Evolutionary conservation across 2,797 vertebrate genomes (phyloP), one percentile per base, ranked within the genome.

Genomic region (Spinibarbus caldwelli): DNA sequence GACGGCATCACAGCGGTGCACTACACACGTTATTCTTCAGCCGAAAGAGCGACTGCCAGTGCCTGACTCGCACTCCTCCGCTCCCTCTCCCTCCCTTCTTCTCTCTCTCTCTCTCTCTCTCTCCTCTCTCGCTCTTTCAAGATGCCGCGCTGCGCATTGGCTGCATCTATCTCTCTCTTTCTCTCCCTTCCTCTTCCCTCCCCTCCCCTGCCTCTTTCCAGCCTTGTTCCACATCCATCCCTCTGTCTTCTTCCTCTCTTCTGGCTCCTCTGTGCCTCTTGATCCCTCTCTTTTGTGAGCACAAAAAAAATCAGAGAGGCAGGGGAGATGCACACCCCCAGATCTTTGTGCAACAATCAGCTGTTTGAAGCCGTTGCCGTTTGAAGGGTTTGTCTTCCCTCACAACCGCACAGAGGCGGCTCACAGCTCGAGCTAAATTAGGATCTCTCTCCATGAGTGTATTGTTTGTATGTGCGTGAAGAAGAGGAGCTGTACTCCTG

Each of bases 131-230:
- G 85, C 90, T 91, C 86, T 91, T 92, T 91, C 93, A 94, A 91
- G 93, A 94, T 93, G 91, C 94, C 91, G 91, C 88, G 92, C 94
- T 94, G 93, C 92, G 90, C 93, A 95, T 94, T 95, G 94, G 94
- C 94, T 95, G 93, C 82, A 87, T 88, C 83, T 45, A 64, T 36
- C 36, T 36, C 36, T 36, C 14, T 47, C 45, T 86, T 88, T 79
- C 80, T 62, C 82, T 19, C 77, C 78, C 66, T 68, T 83, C 54
- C 83, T 31, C 80, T 75, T 82, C 41, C 67, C 70, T 85, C 85
- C 83, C 77, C 83, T 31, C 84, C 68, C 82, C 83, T 84, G 59
- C 90, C 88, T 90, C 87, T 90, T 92, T 91, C 92, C 92, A 94
- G 90, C 43, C 84, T 86, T 52, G 29, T 62, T 86, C 23, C 64